Conservation (phyloP, 2,888 invertebrate species). For the Sipha maydis region DNA sequence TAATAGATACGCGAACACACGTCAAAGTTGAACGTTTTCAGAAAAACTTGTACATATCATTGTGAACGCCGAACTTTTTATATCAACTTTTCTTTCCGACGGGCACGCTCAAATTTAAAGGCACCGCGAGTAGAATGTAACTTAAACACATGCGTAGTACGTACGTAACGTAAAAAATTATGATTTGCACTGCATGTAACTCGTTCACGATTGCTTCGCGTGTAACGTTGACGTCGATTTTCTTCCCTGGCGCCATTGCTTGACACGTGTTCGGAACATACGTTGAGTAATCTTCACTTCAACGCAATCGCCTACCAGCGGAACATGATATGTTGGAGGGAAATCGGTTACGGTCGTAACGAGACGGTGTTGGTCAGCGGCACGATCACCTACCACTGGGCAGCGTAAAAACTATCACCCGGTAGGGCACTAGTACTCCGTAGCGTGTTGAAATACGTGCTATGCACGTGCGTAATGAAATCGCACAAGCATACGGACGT, state of each 20-base stretch:
- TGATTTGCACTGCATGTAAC: background rate
- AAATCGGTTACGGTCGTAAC: too few relatives aligned
- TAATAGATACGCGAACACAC: background rate
- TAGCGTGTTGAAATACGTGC: too few relatives aligned
- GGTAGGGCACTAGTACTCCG: too few relatives aligned
- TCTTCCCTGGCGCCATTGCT: background rate
- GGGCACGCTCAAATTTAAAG: background rate
- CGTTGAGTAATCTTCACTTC: too few relatives aligned
- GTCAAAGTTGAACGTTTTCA: background rate
- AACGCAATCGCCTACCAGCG: too few relatives aligned
- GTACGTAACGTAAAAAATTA: background rate
- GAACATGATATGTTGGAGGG: too few relatives aligned
- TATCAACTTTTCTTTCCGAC: background rate
- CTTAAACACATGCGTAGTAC: too few relatives aligned
- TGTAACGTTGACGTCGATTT: background rate
- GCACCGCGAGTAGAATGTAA: too few relatives aligned
- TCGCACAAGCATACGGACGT: background rate
- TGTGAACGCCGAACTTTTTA: background rate
- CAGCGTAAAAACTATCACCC: too few relatives aligned
- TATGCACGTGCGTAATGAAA: background rate
- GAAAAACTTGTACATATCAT: background rate
- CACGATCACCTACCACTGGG: too few relatives aligned
- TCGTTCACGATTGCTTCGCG: background rate
- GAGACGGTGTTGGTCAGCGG: too few relatives aligned
- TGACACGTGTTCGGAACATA: background rate